Evolutionary conservation across 2,113 vertebrate species (phyloP).

Genomic region (Zingel zingel): DNA sequence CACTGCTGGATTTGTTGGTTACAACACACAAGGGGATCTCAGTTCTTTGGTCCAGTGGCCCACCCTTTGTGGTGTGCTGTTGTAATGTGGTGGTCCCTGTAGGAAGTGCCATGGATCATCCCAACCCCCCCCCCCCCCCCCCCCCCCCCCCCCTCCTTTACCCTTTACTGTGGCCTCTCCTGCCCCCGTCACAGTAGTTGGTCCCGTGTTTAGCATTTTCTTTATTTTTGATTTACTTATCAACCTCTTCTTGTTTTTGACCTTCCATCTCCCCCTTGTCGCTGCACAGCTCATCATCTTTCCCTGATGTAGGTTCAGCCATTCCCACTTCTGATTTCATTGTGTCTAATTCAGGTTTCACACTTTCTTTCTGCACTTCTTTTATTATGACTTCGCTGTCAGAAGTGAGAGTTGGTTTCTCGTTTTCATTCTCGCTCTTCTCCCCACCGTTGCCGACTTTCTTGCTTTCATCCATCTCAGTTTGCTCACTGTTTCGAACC

Average conservation of each 20-base stretch:
- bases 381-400: slow-evolving; percentile 14
- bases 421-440: slow-evolving; percentile 29
- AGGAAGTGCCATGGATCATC: slow-evolving; percentile 75
- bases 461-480: slow-evolving; percentile 27
- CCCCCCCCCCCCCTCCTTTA: slow-evolving; percentile 11
- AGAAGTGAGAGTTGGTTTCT: slow-evolving; percentile 27
- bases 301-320: slow-evolving; percentile 35
- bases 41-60: slow-evolving; percentile 82
- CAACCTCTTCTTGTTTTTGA: slow-evolving; percentile 60
- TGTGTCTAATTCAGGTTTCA: slow-evolving; percentile 52
- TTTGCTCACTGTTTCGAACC: slow-evolving; percentile 24
- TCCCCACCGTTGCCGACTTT: slow-evolving; percentile 12
- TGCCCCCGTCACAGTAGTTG: slow-evolving; percentile 80
- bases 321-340: slow-evolving; percentile 12
- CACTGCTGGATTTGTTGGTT: slow-evolving; percentile 82
- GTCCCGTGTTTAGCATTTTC: slow-evolving; percentile 68
- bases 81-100: slow-evolving; percentile 78
- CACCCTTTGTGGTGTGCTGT: slow-evolving; percentile 79
- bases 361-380: slow-evolving; percentile 43
- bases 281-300: slow-evolving; percentile 17
- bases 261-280: slow-evolving; percentile 18
- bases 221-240: slow-evolving; percentile 56
- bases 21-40: slow-evolving; percentile 76
- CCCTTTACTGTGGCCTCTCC: slow-evolving; percentile 74
- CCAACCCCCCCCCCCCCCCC: background rate